Conservation (phyloP, 2,888 invertebrate genomes). For the Mimumesa dahlbomi region DNA sequence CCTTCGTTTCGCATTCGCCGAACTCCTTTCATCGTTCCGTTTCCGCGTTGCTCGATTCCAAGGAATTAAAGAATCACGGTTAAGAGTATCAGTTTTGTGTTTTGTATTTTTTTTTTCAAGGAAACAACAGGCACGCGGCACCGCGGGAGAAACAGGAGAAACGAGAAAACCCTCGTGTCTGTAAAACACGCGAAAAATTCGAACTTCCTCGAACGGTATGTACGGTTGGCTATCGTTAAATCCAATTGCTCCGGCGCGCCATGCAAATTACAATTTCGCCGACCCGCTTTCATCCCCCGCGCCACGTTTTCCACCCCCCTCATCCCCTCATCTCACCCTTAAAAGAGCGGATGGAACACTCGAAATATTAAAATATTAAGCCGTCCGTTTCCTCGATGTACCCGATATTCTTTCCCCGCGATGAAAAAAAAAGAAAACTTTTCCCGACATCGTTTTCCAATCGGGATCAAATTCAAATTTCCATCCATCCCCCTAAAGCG, state of each 20-base stretch:
- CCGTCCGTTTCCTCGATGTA: too few species aligned
- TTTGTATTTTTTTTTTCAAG: too few species aligned
- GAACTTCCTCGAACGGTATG: background rate
- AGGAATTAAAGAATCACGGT: background rate
- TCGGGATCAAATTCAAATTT: too few species aligned
- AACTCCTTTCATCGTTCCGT: background rate
- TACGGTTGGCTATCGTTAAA: slow-evolving; percentile 9
- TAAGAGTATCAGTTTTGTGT: background rate
- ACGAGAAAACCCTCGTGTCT: background rate
- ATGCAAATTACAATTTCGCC: slow-evolving; percentile 21
- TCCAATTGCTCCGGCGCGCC: slow-evolving; percentile 13
- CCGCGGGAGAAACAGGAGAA: background rate
- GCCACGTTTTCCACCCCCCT: too few species aligned
- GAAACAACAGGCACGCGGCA: background rate
- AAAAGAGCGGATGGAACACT: too few species aligned
- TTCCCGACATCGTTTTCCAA: too few species aligned
- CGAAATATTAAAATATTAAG: too few species aligned
- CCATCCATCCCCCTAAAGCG: too few species aligned
- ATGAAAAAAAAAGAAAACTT: too few species aligned
- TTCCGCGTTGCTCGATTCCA: background rate
- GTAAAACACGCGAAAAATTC: background rate
- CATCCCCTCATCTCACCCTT: too few species aligned
- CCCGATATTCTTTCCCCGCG: too few species aligned
- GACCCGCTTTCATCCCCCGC: too few species aligned
- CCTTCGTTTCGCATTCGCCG: background rate